Evolutionary conservation across 2,888 invertebrate species (phyloP).

Genomic region (Heliconius ethilla): DNA sequence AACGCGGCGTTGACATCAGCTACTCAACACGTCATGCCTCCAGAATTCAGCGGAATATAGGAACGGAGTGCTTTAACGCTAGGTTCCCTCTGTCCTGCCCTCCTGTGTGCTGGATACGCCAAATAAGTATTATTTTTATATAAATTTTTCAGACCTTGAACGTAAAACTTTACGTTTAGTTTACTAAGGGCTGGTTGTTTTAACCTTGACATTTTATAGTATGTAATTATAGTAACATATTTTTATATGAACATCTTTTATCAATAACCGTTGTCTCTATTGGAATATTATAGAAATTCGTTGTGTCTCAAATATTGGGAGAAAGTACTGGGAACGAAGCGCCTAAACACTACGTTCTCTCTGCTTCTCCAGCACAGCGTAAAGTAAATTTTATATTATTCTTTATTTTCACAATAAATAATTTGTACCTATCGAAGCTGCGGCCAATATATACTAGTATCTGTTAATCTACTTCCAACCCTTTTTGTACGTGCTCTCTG

Average conservation of each 20-base stretch:
- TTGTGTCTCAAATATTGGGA: too few relatives aligned
- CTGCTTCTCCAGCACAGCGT: too few relatives aligned
- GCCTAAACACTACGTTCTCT: too few relatives aligned
- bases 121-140: not conserved
- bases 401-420: not conserved
- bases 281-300: not conserved
- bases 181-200: not conserved
- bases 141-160: not conserved
- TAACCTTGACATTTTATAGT: constrained; percentile 4
- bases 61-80: not conserved
- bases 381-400: not conserved
- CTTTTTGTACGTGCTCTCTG: not conserved
- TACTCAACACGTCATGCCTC: too few relatives aligned
- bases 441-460: not conserved
- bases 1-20: too few relatives aligned
- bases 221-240: not conserved
- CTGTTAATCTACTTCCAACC: not conserved
- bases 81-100: too few relatives aligned
- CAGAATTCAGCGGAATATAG: not conserved
- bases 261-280: too few relatives aligned
- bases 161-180: constrained; percentile 1
- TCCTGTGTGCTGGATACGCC: not conserved
- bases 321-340: too few relatives aligned
- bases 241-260: not conserved
- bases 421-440: not conserved